Evolutionary conservation across 2,888 invertebrate species (phyloP).

Genomic region (Ochropleura plecta): DNA sequence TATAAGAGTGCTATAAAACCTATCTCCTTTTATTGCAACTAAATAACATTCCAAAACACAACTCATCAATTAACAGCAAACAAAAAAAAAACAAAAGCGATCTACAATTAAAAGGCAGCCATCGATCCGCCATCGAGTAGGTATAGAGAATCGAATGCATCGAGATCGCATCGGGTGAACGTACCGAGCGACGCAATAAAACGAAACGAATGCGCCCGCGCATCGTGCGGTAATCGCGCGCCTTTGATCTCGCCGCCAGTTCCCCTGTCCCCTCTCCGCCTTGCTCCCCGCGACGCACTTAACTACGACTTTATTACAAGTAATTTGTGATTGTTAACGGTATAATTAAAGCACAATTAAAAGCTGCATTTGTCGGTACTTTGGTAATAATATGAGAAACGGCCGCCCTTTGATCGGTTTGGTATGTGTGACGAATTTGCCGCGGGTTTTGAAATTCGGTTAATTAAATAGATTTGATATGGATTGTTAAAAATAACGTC

Average conservation of each 20-base stretch:
- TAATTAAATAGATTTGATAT: constrained; percentile 23
- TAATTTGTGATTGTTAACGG: constrained; percentile 79
- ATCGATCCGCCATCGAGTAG: constrained; percentile 59
- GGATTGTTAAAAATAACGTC: constrained; percentile 2
- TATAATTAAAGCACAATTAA: constrained; percentile 75
- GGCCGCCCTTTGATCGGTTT: constrained; percentile 45
- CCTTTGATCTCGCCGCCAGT: constrained; percentile 83
- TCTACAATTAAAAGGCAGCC: constrained; percentile 53
- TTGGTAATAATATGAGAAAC: constrained; percentile 47
- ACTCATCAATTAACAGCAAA: constrained; percentile 44
- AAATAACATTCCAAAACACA: constrained; percentile 5
- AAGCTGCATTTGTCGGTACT: constrained; percentile 49
- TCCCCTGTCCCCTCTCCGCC: constrained; percentile 19
- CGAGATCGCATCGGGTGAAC: constrained; percentile 73
- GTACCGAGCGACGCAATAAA: constrained; percentile 73
- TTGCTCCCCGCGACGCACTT: constrained; percentile 55
- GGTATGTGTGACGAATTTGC: constrained; percentile 48
- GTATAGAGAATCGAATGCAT: constrained; percentile 63
- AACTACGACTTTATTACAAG: constrained; percentile 77
- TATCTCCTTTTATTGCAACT: constrained; percentile 2
- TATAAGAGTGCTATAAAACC: neutral
- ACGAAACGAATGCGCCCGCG: constrained; percentile 77
- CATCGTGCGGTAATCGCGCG: constrained; percentile 80
- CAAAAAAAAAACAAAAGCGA: constrained; percentile 42
- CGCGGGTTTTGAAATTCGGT: constrained; percentile 36